A percentile compares a stretch with the other conserved stretches of the same genome.
These are phyloP conservation scores for Eutolmus rufibarbis DNA, from an alignment of 2,888 invertebrate genomes.

Conservation along the genomic window DNA sequence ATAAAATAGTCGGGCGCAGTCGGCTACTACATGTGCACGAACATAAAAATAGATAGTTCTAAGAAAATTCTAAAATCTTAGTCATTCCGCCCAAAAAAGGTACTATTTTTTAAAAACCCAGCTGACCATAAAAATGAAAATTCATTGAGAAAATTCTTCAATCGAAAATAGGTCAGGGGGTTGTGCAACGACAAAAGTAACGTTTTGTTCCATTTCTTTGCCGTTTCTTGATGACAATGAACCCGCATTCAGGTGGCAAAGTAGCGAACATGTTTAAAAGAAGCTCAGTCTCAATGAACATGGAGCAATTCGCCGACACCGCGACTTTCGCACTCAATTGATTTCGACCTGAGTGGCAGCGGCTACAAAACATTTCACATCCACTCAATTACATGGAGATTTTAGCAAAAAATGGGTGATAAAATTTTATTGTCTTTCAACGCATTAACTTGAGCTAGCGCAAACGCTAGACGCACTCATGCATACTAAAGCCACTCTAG, in stretches of 20 bases:
- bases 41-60: background rate
- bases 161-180: background rate
- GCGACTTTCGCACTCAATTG: background rate
- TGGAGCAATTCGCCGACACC: background rate
- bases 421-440: background rate
- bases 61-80: background rate
- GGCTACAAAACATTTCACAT: background rate
- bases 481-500: conserved; percentile 15
- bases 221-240: background rate
- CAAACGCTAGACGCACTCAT: background rate
- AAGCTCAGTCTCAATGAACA: background rate
- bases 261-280: background rate
- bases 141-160: background rate
- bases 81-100: background rate
- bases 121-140: background rate
- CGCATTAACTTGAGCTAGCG: background rate
- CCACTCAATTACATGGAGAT: background rate
- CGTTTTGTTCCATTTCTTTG: background rate
- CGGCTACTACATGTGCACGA: background rate
- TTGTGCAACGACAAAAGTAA: background rate
- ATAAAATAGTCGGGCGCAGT: background rate
- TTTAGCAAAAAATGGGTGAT: background rate
- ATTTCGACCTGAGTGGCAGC: background rate
- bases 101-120: background rate
- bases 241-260: background rate